Base-by-base conservation (phyloP, 1,140 invertebrate genomes). In the Eriocheir sinensis region DNA sequence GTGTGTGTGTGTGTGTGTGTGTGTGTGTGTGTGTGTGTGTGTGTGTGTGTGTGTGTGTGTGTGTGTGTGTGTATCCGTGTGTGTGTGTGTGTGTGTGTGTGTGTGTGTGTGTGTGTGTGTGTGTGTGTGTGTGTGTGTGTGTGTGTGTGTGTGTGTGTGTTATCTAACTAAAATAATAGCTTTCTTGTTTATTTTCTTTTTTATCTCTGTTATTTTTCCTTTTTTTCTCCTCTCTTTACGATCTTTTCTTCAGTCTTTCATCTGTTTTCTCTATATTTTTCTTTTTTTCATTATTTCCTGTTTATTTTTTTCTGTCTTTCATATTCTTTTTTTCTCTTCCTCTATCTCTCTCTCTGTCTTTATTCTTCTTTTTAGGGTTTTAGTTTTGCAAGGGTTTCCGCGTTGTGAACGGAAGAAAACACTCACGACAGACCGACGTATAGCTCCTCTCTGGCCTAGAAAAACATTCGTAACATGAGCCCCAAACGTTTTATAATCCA, bases 71-170 rank as follows among this genome's bases (percentile, higher is more conserved):
- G 88, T 60, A 34, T 89, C n/a, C 53, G 88, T 89, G 40, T 89
- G 88, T 89, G 88, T 48, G 41, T 48, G 88, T 89, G 40, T 88
- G 86, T 88, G 40, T 44, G 86, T 88, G 40, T 44, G 86, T 88
- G 86, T 88, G 86, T 88, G 86, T 88, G 86, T 88, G 86, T 88
- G 86, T 88, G 86, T 88, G 40, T 88, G 86, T 85, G 83, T 85
- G 83, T 85, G 83, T 85, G 83, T 85, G 83, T 85, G 83, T 85
- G 83, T 85, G 83, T 85, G 83, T 85, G 83, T 85, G 81, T 85
- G 81, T 85, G 81, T 85, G 81, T 85, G 32, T 34, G 27, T 30
- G 38, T 41, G 34, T 88, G 38, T 40, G 40, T 36, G 34, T 41
- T 72, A n/a, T 72, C 15, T 72, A 17, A 72, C 15, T n/a, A 17